These are phyloP conservation scores for Plutella xylostella DNA, from an alignment of 2,888 invertebrate genomes.

Conservation along the genomic window DNA sequence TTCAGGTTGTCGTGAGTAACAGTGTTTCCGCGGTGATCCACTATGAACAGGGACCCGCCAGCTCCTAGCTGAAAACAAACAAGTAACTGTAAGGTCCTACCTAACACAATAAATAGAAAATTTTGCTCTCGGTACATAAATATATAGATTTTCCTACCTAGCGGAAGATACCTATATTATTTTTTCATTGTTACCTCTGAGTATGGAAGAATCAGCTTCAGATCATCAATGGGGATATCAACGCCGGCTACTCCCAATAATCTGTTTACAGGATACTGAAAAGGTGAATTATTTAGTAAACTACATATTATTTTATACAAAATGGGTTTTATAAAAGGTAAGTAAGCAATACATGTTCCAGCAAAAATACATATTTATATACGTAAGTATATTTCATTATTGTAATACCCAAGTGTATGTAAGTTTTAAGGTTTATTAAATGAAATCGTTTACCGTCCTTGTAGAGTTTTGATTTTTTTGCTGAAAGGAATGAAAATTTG, in stretches of 20 bases:
- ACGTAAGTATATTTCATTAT: no score
- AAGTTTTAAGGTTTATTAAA: no score
- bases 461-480: constrained; percentile 54
- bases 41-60: constrained; percentile 42
- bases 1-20: constrained; percentile 52
- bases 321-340: no score
- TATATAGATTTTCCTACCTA: no score
- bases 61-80: constrained; percentile 41
- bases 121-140: no score
- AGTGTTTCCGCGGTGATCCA: constrained; percentile 56
- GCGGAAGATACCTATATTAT: no score
- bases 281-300: neutral
- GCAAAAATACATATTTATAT: no score
- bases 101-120: neutral
- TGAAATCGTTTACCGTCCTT: constrained; percentile 44
- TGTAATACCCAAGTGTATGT: no score
- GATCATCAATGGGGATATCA: constrained; percentile 54
- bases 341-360: no score
- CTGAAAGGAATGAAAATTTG: constrained; percentile 26
- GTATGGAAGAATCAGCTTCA: constrained; percentile 50
- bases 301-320: neutral
- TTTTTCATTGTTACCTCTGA: constrained; percentile 43
- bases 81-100: neutral
- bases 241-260: constrained; percentile 57
- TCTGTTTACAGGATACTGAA: constrained; percentile 54